These are phyloP conservation scores for Prunella fulvescens DNA, from an alignment of 2,113 vertebrate species.

Conservation along the genomic window DNA sequence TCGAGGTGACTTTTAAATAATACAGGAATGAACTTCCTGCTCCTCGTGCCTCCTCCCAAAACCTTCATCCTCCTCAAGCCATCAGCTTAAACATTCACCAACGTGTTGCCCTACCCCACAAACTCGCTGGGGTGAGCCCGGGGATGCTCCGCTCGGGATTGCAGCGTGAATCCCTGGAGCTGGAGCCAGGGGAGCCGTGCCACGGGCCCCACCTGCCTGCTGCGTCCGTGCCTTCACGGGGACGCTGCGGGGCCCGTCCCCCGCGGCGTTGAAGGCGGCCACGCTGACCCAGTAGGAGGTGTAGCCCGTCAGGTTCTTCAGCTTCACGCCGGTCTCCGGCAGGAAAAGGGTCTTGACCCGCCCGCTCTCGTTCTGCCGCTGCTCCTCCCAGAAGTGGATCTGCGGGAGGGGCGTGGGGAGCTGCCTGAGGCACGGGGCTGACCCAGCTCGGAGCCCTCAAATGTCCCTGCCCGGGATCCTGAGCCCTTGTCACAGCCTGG, in stretches of 20 bases:
- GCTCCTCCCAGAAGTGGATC: slow-evolving; percentile 94
- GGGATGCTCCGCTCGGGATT: background rate
- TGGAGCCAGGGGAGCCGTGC: background rate
- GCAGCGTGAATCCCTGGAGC: background rate
- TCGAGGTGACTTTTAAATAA: no score
- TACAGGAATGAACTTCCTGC: background rate
- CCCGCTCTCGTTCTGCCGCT: slow-evolving; percentile 81
- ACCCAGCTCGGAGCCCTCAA: background rate
- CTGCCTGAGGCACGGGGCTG: rapidly evolving
- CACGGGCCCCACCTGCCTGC: slow-evolving; percentile 84
- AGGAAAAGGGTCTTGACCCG: slow-evolving; percentile 89
- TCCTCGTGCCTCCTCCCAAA: background rate
- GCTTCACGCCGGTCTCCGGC: slow-evolving; percentile 86
- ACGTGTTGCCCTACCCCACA: rapidly evolving
- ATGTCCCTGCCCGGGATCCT: rapidly evolving
- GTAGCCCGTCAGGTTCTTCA: slow-evolving; percentile 95
- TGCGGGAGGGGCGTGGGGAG: background rate
- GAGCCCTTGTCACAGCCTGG: background rate
- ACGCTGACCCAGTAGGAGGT: slow-evolving; percentile 93
- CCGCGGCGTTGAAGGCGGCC: slow-evolving; percentile 90
- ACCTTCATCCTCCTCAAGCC: background rate
- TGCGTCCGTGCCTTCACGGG: slow-evolving; percentile 84
- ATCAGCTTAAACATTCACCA: background rate
- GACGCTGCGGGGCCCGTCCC: slow-evolving; percentile 87
- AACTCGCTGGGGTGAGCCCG: background rate